Base-by-base conservation (phyloP, 35 echinoderm and acorn worm genomes). In the Lytechinus pictus region DNA sequence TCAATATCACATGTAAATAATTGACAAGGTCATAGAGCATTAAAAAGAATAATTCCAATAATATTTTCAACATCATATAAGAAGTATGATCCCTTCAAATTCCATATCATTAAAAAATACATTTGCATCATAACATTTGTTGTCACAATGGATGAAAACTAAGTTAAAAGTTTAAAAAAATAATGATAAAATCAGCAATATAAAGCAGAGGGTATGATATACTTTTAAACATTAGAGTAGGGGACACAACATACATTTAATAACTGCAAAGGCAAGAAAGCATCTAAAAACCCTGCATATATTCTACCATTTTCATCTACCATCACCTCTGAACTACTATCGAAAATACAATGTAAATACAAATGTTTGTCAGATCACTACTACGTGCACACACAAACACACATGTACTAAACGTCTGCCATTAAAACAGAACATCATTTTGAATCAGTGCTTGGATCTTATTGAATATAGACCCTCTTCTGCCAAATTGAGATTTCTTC, bases 181-280 rank as follows among this genome's bases (percentile, higher is more conserved):
- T 79, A 79, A 24, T 24, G 2, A 79, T 7, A 79, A 79, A 79
- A 79, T 24, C 66, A 79, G 19, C 14, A 71, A 71, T 71, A 24
- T 16, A 71, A 11, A 9, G 6, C 16, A 71, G 13, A 13, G 14
- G 61, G 66, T 79, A 79, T 16, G n/a, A 24, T 24, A 79, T 79
- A 79, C 66, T 79, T 24, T n/a, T 19, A 79, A 71, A 79, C 19
- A 24, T 79, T 79, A 24, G 19, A 79, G n/a, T 79, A 24, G 4
- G 66, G n/a, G 66, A 79, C 21, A 79, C n/a, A 79, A 79, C 33
- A 44, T 44, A 44, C 33, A 44, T 44, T 44, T 44, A 24, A 79
- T n/a, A 79, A 79, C 66, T 79, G 66, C 66, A 79, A 16, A 79
- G 66, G 66, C 66, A 79, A 79, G 66, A 79, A 79, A 79, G 66